These are phyloP conservation scores for Acropternis orthonyx DNA, from an alignment of 2,797 vertebrate genomes.

Conservation along the genomic window DNA sequence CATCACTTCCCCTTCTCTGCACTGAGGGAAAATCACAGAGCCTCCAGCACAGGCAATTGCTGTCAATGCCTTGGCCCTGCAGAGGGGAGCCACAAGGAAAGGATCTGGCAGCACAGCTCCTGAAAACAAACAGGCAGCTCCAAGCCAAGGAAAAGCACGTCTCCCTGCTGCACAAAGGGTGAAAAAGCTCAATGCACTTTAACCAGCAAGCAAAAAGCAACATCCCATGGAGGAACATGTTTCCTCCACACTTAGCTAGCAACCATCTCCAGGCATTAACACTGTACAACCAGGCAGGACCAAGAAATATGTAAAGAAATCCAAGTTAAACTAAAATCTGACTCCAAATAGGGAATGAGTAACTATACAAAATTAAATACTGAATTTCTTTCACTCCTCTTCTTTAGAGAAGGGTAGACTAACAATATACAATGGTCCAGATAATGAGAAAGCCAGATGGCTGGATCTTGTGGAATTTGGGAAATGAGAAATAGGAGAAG, in stretches of 20 bases:
- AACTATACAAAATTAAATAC: neutral
- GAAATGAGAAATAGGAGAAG: neutral
- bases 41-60: neutral
- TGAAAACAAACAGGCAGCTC: neutral
- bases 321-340: neutral
- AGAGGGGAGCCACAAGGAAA: neutral
- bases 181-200: neutral
- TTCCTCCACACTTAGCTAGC: neutral
- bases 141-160: neutral
- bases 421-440: neutral
- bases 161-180: neutral
- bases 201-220: neutral
- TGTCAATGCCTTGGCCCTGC: neutral
- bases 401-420: neutral
- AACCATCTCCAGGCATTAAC: neutral
- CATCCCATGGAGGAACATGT: accelerated
- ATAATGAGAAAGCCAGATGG: slow-evolving; percentile 36
- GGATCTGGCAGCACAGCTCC: neutral
- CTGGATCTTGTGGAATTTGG: neutral
- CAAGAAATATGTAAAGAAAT: neutral
- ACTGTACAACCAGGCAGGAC: neutral
- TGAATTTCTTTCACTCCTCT: neutral
- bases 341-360: neutral
- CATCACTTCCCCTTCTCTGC: neutral
- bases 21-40: neutral